Conservation (phyloP, 2,113 vertebrate species). For the Vulpes lagopus region DNA sequence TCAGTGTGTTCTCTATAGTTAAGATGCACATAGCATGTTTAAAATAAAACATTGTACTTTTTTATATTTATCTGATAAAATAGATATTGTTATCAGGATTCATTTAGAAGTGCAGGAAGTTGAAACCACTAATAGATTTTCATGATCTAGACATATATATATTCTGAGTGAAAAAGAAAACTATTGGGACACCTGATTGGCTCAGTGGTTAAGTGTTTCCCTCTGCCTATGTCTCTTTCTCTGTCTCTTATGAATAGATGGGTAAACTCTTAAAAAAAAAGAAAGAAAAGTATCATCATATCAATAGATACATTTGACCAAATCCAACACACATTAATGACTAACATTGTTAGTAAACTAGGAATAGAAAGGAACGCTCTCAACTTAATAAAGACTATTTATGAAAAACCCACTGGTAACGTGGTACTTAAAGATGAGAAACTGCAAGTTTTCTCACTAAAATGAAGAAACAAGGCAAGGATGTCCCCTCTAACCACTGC, state of each 20-base stretch:
- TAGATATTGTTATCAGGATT: too few relatives aligned
- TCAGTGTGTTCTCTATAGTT: neutral
- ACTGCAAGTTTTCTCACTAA: neutral
- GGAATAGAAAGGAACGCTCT: neutral
- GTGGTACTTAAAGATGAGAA: too few relatives aligned
- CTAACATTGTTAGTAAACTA: neutral
- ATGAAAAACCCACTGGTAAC: neutral
- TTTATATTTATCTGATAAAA: neutral
- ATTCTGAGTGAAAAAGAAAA: neutral
- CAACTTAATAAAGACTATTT: neutral
- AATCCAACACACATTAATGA: neutral
- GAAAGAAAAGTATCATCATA: neutral
- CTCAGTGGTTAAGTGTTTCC: too few relatives aligned
- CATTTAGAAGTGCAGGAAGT: neutral
- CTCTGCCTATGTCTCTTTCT: too few relatives aligned
- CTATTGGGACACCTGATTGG: too few relatives aligned
- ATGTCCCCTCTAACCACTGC: rapidly evolving
- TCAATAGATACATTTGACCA: neutral
- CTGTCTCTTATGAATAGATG: too few relatives aligned
- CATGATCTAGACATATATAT: too few relatives aligned
- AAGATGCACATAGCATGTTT: neutral
- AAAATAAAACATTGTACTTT: neutral
- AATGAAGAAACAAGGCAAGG: neutral
- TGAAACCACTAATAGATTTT: neutral
- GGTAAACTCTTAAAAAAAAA: too few relatives aligned